Base-by-base conservation (phyloP, 2,888 invertebrate species). In the Achlya flavicornis region DNA sequence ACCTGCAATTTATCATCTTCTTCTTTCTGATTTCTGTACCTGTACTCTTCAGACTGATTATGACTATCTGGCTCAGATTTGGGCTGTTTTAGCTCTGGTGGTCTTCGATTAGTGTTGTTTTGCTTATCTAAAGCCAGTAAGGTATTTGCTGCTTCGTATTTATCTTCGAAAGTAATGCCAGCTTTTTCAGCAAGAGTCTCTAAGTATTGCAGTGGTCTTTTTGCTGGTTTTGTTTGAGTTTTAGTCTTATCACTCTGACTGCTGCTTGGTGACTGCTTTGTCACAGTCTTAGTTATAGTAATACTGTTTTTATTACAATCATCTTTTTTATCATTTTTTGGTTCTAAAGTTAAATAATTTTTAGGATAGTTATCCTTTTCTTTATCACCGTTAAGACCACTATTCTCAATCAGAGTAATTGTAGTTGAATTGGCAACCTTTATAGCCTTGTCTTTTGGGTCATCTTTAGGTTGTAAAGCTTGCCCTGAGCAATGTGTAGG, bases 131-230 rank as follows among this genome's bases (percentile, higher is more conserved):
- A 90, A 70, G 96, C 95, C 75, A 95, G 84, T 77, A 95, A 85
- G 64, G 94, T 95, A 74, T 95, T 95, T 5, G 96, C 96, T 66
- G 95, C 95, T 85, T 96, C 96, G 93, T 96, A 96, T 86, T 96
- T 96, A 84, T 96, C 96, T 82, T 96, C 96, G 79, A 96, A 95
- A 19, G 96, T 96, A 14, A 96, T 96, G 2, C 96, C 96, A 62
- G 96, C 96, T 75, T 96, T 96, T 79, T 96, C 96, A 14, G 96
- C 96, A 67, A 96, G 92, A 0, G 96, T 96, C 83, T 96, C 96
- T 69, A 96, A 86, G 78, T 96, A 96, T 95, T 96, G 96, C 62
- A 96, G 77, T 0, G 93, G 93, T 63, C 93, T 83, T 70, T 92
- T 93, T 0, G 81, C 71, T 2, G 87, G 71, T 67, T 93, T 93